Evolutionary conservation across 2,113 vertebrate species (phyloP), one percentile per base, ranked within the genome.

Genomic region (Myotis davidii): DNA sequence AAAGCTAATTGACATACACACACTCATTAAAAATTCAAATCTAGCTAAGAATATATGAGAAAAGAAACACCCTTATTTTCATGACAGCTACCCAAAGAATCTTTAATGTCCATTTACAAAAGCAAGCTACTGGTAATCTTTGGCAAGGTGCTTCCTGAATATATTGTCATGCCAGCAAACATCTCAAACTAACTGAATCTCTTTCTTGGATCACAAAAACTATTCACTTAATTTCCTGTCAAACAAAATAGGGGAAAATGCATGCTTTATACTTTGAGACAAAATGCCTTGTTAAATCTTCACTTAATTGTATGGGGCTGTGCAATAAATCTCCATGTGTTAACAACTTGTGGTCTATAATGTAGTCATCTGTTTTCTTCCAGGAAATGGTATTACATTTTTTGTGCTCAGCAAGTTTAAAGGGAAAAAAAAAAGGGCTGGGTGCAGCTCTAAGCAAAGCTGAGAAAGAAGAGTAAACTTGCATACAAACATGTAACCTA

Each of bases 271-370:
- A 76, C 72, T 89, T 93, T 95, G 48, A 95, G 37, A 48, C 56
- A 96, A 97, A 96, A 87, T 90, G 85, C 45, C 67, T 96, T 85
- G n/a, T 89, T 94, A 97, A 74, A 54, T 73, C 91, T 97, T 94
- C 27, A 88, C 94, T 83, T 14, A 97, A 94, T 16, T 96, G 34
- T 86, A 88, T 64, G 29, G 42, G 42, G 32, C 64, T 94, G 39
- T 72, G 56, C 67, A 98, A 92, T 96, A 96, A 96, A 95, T 86
- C 82, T 37, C 91, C 88, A 96, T 0, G 2, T 96, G 95, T 94
- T 97, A 98, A 96, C 94, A 96, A 92, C 94, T 72, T 97, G 96
- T 96, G 94, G 84, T 97, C 95, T 97, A 77, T 70, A 85, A 65
- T 92, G 34, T 17, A 92, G 67, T 50, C 85, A 72, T 79, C 94